A percentile compares a stretch with the other conserved stretches of the same genome.
phyloP scores from a whole-genome alignment of 2,888 invertebrate species.

The Cenopis cana region DNA sequence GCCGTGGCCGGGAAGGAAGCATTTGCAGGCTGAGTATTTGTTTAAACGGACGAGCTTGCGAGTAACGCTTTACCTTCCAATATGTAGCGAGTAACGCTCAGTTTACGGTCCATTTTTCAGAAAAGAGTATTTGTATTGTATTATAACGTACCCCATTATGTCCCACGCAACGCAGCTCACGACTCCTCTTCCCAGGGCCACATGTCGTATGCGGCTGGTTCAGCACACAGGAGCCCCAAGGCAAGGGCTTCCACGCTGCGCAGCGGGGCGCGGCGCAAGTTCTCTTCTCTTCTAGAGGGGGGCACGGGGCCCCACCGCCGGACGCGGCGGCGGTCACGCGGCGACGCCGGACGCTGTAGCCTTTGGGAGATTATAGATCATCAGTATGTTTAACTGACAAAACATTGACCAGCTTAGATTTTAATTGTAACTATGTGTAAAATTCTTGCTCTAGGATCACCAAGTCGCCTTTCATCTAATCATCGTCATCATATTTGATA shows the following conservation, averaged over 20 bases:
- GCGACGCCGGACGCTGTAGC: conserved; percentile 78
- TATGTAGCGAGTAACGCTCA: too few relatives aligned
- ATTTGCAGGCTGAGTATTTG: too few relatives aligned
- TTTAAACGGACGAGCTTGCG: too few relatives aligned
- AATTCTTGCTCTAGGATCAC: too few relatives aligned
- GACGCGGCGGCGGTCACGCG: conserved; percentile 80
- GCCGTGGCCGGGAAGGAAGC: too few relatives aligned
- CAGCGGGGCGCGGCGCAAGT: conserved; percentile 83
- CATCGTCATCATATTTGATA: too few relatives aligned
- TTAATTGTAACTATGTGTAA: too few relatives aligned
- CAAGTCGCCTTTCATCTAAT: too few relatives aligned
- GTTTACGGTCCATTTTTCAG: too few relatives aligned
- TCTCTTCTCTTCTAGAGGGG: conserved; percentile 83
- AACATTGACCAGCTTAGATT: not conserved
- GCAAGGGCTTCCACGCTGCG: conserved; percentile 80
- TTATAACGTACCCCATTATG: conserved; percentile 76
- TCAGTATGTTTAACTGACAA: not conserved
- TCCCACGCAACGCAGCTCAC: conserved; percentile 84
- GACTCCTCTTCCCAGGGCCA: conserved; percentile 85
- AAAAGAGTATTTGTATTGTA: too few relatives aligned
- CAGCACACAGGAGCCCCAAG: conserved; percentile 82
- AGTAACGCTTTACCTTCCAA: too few relatives aligned
- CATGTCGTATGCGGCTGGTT: conserved; percentile 77
- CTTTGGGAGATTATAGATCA: conserved; percentile 52
- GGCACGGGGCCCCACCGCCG: conserved; percentile 80